A percentile compares a stretch with the other conserved stretches of the same genome.
Conservation (phyloP, 2,797 vertebrate genomes). For the Pangasius krempfi region DNA sequence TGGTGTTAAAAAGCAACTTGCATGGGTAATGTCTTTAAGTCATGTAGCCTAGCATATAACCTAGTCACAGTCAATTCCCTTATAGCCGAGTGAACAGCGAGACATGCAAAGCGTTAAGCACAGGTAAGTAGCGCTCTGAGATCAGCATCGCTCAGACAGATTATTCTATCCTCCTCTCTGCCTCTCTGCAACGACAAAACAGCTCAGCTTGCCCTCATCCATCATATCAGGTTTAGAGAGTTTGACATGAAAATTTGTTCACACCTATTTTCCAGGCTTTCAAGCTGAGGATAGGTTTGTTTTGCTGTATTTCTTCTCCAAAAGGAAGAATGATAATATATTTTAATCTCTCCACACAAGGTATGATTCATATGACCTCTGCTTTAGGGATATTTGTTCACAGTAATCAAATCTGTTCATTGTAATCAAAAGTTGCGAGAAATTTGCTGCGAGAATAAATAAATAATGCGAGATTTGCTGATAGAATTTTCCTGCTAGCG, state of each 20-base stretch:
- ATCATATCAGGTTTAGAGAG: slow-evolving; percentile 17
- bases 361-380: not conserved
- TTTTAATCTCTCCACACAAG: not conserved
- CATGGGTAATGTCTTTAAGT: not conserved
- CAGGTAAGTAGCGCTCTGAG: not conserved
- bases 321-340: not conserved
- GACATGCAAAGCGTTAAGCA: not conserved
- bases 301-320: not conserved
- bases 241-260: slow-evolving; percentile 34
- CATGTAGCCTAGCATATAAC: not conserved
- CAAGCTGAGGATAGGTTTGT: slow-evolving; percentile 12
- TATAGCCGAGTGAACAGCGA: not conserved
- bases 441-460: too few relatives aligned
- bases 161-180: not conserved
- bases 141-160: not conserved
- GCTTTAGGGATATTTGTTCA: not conserved
- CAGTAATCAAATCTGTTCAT: not conserved
- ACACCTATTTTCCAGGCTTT: slow-evolving; percentile 17
- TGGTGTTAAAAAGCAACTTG: not conserved
- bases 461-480: not conserved
- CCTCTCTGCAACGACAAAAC: slow-evolving; percentile 3
- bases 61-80: not conserved
- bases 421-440: not conserved
- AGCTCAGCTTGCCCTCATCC: not conserved
- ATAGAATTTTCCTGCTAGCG: not conserved